Conservation (phyloP, 1,140 invertebrate species). For the Zaprionus lachaisei region DNA sequence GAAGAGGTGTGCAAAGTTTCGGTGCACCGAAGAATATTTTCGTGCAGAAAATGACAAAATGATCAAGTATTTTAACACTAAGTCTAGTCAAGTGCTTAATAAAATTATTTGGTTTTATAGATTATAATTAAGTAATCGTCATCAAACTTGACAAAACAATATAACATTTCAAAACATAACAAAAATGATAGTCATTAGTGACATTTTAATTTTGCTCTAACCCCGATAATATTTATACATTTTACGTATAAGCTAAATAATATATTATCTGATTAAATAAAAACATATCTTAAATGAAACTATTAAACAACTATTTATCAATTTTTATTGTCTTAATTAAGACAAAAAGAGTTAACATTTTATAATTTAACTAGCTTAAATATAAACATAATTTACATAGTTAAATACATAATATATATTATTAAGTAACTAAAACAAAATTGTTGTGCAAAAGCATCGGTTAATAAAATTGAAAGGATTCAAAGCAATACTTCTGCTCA, state of each 20-base stretch:
- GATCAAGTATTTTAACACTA: not conserved
- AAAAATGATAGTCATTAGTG: not conserved
- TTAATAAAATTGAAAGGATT: not conserved
- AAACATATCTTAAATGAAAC: not conserved
- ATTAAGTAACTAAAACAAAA: not conserved
- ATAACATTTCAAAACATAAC: not conserved
- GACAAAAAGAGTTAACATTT: not conserved
- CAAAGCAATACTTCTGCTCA: not conserved
- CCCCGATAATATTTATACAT: not conserved
- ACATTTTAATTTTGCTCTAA: not conserved
- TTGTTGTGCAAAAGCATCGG: not conserved
- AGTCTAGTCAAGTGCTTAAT: not conserved
- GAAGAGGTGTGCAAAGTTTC: not conserved
- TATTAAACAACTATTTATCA: not conserved
- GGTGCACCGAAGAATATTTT: not conserved
- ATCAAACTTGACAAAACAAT: not conserved
- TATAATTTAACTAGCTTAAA: slow-evolving; percentile 3
- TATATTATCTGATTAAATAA: not conserved
- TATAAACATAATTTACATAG: not conserved
- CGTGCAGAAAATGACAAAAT: not conserved
- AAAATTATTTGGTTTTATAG: slow-evolving; percentile 1
- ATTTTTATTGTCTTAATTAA: not conserved
- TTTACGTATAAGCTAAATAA: slow-evolving; percentile 3
- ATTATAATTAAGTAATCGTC: not conserved
- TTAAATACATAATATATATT: not conserved